These are phyloP conservation scores for Carcina quercana DNA, from an alignment of 2,888 invertebrate genomes.

Conservation along the genomic window DNA sequence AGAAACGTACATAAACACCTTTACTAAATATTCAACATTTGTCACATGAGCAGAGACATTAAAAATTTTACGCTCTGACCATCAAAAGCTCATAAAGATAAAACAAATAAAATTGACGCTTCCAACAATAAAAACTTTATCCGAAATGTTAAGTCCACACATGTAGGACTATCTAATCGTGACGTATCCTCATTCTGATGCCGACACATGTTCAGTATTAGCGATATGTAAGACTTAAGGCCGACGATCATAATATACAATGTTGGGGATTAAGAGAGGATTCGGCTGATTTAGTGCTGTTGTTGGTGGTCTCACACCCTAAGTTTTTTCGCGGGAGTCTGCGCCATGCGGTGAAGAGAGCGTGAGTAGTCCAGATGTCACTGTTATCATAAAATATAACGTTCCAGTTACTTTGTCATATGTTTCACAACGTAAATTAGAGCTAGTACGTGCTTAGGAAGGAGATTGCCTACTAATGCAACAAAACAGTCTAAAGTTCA, in stretches of 20 bases:
- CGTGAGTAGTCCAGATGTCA: too few species aligned
- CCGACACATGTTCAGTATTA: conserved; percentile 68
- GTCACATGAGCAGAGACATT: neutral
- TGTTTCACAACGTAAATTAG: too few species aligned
- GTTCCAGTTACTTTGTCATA: too few species aligned
- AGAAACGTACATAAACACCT: too few species aligned
- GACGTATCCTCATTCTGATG: conserved; percentile 32
- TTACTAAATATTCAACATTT: too few species aligned
- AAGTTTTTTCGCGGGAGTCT: conserved; percentile 38
- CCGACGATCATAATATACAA: conserved; percentile 67
- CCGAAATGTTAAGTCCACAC: conserved; percentile 18
- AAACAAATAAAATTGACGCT: neutral
- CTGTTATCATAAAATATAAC: too few species aligned
- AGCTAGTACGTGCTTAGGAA: too few species aligned
- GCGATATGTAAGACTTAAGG: conserved; percentile 49
- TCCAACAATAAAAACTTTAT: conserved; percentile 5
- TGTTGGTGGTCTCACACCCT: conserved; percentile 60
- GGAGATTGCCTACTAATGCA: too few species aligned
- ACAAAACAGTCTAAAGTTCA: too few species aligned
- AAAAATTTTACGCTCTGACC: neutral
- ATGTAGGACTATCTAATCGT: conserved; percentile 23
- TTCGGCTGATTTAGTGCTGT: conserved; percentile 45
- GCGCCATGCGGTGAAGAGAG: conserved; percentile 48
- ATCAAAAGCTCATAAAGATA: conserved; percentile 3
- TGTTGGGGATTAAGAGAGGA: conserved; percentile 56